Evolutionary conservation across 2,113 vertebrate genomes (phyloP).

Genomic region (Grammomys surdaster): DNA sequence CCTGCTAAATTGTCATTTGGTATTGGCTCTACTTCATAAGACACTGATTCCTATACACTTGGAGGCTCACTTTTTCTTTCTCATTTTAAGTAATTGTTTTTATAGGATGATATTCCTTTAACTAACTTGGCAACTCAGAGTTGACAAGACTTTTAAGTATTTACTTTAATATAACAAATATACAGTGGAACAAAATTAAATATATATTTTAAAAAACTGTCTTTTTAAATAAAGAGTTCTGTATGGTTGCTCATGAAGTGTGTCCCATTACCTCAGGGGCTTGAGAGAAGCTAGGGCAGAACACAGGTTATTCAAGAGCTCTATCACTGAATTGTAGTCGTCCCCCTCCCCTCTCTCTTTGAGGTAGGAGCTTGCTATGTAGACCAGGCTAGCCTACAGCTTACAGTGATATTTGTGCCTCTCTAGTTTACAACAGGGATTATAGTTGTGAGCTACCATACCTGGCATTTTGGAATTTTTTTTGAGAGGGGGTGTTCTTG

Average conservation of each 20-base stretch:
- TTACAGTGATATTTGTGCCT: neutral
- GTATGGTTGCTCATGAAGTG: neutral
- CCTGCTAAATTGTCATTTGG: neutral
- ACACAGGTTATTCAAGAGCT: neutral
- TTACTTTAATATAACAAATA: neutral
- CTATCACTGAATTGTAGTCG: neutral
- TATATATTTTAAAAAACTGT: neutral
- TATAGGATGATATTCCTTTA: neutral
- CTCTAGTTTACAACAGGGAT: neutral
- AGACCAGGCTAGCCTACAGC: neutral
- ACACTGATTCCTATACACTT: neutral
- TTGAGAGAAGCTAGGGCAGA: neutral
- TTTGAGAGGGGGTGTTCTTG: neutral
- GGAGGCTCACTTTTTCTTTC: neutral
- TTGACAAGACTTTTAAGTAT: neutral
- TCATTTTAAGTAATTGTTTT: slow-evolving; percentile 23
- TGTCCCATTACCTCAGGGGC: too few relatives aligned
- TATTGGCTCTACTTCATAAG: neutral
- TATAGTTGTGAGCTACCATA: too few relatives aligned
- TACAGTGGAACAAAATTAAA: neutral
- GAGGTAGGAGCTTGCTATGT: neutral
- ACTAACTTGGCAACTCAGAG: neutral
- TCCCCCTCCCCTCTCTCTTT: neutral
- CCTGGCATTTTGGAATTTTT: neutral
- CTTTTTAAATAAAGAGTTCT: slow-evolving; percentile 47